Percentiles rank a stretch among this genome's conserved stretches.
Evolutionary conservation across 2,888 invertebrate genomes (phyloP).

Genomic region (Drosophila anomalata): DNA sequence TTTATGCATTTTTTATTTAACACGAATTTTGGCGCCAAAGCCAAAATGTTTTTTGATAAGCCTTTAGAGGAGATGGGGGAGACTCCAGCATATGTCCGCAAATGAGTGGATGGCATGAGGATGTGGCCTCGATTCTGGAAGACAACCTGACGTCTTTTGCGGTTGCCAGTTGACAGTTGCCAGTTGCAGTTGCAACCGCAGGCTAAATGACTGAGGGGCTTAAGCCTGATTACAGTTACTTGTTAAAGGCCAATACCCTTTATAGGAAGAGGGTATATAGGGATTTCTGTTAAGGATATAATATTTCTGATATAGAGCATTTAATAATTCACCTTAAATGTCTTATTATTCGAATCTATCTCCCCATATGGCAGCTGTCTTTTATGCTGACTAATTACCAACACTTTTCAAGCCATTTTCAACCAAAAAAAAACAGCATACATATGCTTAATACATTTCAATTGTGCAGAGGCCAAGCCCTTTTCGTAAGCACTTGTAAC

Average conservation of each 20-base stretch:
- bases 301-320: background rate
- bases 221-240: conserved; percentile 61
- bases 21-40: conserved; percentile 73
- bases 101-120: conserved; percentile 52
- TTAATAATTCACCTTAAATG: background rate
- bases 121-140: conserved; percentile 32
- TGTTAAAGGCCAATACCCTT: conserved; percentile 17
- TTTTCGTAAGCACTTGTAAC: conserved; percentile 72
- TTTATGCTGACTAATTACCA: conserved; percentile 66
- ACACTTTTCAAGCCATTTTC: conserved; percentile 58
- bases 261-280: background rate
- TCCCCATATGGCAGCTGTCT: conserved; percentile 14
- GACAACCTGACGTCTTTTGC: conserved; percentile 58
- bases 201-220: conserved; percentile 39
- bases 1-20: conserved; percentile 45
- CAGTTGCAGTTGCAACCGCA: conserved; percentile 38
- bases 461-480: conserved; percentile 71
- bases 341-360: background rate
- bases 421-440: background rate
- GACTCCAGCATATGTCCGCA: conserved; percentile 55
- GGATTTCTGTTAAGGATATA: too few relatives aligned
- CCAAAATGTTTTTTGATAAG: conserved; percentile 73
- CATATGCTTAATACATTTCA: conserved; percentile 59
- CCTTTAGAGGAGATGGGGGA: conserved; percentile 19
- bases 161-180: conserved; percentile 33